Conservation (phyloP, 2,797 vertebrate genomes). For the Dallia pectoralis region DNA sequence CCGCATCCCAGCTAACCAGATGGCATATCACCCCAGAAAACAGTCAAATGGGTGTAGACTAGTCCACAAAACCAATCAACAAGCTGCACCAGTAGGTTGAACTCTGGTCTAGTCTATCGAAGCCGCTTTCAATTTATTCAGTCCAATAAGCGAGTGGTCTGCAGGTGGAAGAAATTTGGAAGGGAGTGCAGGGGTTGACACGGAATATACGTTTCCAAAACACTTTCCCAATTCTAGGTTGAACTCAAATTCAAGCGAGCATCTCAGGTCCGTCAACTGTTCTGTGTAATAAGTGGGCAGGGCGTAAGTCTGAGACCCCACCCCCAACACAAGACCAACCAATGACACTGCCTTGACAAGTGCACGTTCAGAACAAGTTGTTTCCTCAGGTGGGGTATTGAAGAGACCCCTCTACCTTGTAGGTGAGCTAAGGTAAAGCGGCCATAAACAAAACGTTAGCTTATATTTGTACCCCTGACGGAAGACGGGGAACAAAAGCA, state of each 20-base stretch:
- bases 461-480: background rate
- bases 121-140: constrained; percentile 12
- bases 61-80: constrained; percentile 32
- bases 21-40: constrained; percentile 18
- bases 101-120: constrained; percentile 5
- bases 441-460: background rate
- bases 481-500: background rate
- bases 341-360: background rate
- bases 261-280: background rate
- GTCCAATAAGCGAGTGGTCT: background rate
- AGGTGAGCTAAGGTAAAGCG: background rate
- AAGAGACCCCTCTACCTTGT: background rate
- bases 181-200: background rate
- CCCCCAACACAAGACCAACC: background rate
- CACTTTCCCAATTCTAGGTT: background rate
- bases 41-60: constrained; percentile 7
- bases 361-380: background rate
- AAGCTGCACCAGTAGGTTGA: background rate
- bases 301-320: background rate
- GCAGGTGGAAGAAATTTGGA: background rate
- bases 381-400: background rate
- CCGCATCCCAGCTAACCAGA: constrained; percentile 4
- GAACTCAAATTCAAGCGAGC: background rate
- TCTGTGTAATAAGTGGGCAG: background rate
- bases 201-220: background rate